These are phyloP conservation scores for Eurypyga helias DNA, from an alignment of 2,113 vertebrate species.

Conservation along the genomic window DNA sequence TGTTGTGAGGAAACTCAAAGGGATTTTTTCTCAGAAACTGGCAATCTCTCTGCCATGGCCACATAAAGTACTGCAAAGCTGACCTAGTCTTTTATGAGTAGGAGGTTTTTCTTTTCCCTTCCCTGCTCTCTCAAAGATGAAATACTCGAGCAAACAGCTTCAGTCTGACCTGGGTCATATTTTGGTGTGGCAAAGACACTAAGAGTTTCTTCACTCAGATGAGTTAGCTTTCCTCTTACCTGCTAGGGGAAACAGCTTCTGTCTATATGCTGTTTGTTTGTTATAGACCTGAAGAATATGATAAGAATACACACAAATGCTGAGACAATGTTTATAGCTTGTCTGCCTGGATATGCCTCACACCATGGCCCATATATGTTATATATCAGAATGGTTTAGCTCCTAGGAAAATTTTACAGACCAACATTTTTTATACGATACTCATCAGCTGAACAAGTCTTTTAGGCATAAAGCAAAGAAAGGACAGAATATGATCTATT, in stretches of 20 bases:
- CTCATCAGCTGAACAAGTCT: background rate
- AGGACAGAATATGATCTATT: background rate
- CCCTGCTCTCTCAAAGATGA: background rate
- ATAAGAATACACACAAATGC: background rate
- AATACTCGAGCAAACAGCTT: background rate
- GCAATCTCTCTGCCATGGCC: background rate
- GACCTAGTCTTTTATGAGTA: background rate
- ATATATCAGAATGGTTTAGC: background rate
- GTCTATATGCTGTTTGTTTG: background rate
- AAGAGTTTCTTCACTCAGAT: background rate
- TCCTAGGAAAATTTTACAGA: background rate
- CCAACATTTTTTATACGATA: background rate
- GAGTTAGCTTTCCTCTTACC: background rate
- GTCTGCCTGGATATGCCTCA: background rate
- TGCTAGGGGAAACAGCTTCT: background rate
- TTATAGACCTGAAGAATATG: background rate
- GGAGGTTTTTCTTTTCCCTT: background rate
- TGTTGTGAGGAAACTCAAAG: background rate
- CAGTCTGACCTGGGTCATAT: background rate
- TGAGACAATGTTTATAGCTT: background rate
- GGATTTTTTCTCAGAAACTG: background rate
- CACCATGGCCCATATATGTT: background rate
- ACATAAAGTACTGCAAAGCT: background rate
- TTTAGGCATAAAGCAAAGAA: background rate
- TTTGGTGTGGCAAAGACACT: background rate